Conservation (phyloP, 1,140 invertebrate genomes). For the Drosophila ogumai region DNA sequence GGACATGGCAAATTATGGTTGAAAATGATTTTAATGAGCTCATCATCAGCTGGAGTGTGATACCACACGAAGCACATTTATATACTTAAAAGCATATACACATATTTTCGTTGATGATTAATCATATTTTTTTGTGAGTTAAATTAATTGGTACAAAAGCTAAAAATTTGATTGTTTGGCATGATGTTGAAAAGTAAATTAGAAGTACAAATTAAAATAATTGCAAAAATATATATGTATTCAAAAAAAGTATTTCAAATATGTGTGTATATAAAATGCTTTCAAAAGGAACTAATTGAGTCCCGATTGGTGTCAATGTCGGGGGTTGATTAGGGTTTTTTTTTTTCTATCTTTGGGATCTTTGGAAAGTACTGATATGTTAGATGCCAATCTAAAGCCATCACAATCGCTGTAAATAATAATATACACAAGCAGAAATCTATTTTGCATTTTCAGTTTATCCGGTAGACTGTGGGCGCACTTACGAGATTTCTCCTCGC, state of each 20-base stretch:
- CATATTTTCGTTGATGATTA: slow-evolving; percentile 33
- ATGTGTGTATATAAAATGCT: slow-evolving; percentile 1
- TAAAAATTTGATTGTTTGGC: slow-evolving; percentile 39
- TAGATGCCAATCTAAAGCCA: slow-evolving; percentile 1
- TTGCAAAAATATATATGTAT: slow-evolving; percentile 31
- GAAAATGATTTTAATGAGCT: slow-evolving; percentile 73
- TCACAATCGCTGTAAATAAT: slow-evolving; percentile 10
- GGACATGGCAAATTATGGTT: slow-evolving; percentile 25
- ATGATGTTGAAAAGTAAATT: slow-evolving; percentile 29
- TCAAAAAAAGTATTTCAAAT: not conserved
- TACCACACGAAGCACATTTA: slow-evolving; percentile 3
- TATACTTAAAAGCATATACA: not conserved
- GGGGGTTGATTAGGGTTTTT: slow-evolving; percentile 3
- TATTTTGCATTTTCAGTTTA: slow-evolving; percentile 22
- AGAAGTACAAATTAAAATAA: slow-evolving; percentile 28
- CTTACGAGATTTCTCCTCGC: slow-evolving; percentile 12
- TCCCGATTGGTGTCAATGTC: slow-evolving; percentile 43
- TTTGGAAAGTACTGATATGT: slow-evolving; percentile 3
- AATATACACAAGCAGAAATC: not conserved
- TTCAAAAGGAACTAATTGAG: slow-evolving; percentile 7
- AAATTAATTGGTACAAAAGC: slow-evolving; percentile 32
- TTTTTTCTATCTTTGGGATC: not conserved
- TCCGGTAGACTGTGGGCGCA: not conserved
- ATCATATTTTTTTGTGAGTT: slow-evolving; percentile 25
- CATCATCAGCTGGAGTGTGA: slow-evolving; percentile 46